Base-by-base conservation (phyloP, 2,888 invertebrate species). In the Vanessa cardui region DNA sequence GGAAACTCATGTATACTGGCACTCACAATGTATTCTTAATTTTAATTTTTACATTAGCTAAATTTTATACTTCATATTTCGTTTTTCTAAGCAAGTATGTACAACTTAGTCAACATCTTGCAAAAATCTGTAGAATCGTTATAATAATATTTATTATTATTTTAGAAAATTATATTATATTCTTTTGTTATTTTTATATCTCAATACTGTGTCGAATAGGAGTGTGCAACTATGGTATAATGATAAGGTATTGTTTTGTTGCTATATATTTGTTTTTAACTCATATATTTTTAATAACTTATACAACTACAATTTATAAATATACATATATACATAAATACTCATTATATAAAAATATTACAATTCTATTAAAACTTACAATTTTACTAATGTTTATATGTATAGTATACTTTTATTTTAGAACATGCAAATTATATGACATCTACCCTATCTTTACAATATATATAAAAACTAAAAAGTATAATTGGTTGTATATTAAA, bases 141-240 rank as follows among this genome's bases (percentile, higher is more conserved):
- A 46, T 46, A 46, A 46, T 46, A 46, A 46, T 15, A 46, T 46
- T 46, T 46, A 16, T 46, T 46, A n/a, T 46, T 46, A 46, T 46
- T 46, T 46, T 46, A n/a, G 46, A 46, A 46, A 46, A 46, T 46
- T 46, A 46, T 46, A 46, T 46, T 46, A 46, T n/a, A n/a, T n/a
- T n/a, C n/a, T 46, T 46, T 16, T 46, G 46, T 46, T 46, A 46
- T 46, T 46, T 46, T 46, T 46, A 46, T 46, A 46, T 46, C 46
- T 46, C 46, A 46, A 46, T 46, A 46, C 46, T 46, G 46, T 46
- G 46, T 46, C 46, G 46, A 46, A 46, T 46, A 46, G 46, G 46
- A 46, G 46, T 46, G 46, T 46, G 46, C 46, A 46, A 46, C 46
- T 16, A 12, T 46, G 46, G 46, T 46, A 46, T 46, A 46, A 46